Conservation (phyloP, 2,888 invertebrate species). For the Autographa gamma region DNA sequence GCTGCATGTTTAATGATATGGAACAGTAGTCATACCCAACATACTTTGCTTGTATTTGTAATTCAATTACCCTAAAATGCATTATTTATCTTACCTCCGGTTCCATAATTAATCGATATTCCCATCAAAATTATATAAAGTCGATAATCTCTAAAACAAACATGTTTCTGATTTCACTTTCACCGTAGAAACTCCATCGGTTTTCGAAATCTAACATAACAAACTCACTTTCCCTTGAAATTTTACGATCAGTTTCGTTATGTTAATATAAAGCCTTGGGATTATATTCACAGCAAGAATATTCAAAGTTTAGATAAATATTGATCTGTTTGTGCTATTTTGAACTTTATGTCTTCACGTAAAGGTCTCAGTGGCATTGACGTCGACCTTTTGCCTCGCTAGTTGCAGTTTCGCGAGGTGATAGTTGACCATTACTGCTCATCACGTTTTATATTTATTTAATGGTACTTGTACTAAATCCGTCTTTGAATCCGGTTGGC, state of each 20-base stretch:
- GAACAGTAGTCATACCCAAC: too few relatives aligned
- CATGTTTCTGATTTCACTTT: constrained; percentile 41
- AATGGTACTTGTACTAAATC: constrained; percentile 23
- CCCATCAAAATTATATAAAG: constrained; percentile 15
- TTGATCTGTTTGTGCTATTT: constrained; percentile 2
- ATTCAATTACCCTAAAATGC: too few relatives aligned
- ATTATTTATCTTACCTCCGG: too few relatives aligned
- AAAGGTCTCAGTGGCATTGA: constrained; percentile 13
- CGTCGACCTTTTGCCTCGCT: constrained; percentile 26
- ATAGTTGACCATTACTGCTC: constrained; percentile 39
- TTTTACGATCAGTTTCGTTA: constrained; percentile 23
- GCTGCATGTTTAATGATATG: too few relatives aligned
- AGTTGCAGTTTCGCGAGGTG: constrained; percentile 37
- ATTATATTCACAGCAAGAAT: constrained; percentile 6
- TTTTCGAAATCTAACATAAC: constrained; percentile 54
- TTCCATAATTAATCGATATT: neutral
- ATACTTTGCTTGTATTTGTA: too few relatives aligned
- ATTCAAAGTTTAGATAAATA: neutral
- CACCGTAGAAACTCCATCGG: constrained; percentile 31
- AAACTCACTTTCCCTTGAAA: constrained; percentile 54
- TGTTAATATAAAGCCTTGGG: constrained; percentile 39
- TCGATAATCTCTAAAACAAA: constrained; percentile 17
- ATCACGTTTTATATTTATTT: constrained; percentile 24
- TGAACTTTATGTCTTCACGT: constrained; percentile 5
- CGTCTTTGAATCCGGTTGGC: constrained; percentile 47